Evolutionary conservation across 2,888 invertebrate species (phyloP), one percentile per base, ranked within the genome.

Genomic region (Acanthosoma haemorrhoidale): DNA sequence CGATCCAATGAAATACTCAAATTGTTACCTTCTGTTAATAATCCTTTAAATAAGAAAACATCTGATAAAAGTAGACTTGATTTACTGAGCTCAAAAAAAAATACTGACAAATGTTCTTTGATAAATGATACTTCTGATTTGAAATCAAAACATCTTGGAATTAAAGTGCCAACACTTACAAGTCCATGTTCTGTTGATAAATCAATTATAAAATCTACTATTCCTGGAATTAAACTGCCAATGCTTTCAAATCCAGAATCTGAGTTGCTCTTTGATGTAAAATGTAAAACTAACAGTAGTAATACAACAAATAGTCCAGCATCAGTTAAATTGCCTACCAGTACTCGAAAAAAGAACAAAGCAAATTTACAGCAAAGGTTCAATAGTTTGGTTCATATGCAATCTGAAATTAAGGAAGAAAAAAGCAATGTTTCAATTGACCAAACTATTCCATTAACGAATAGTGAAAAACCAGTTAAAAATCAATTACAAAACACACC

Each of bases 211-310:
- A 25, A 51, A n/a, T 29, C 13, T 8, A 25, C 25, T 51, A n/a
- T 51, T 25, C 25, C 25, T 51, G 25, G 13, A n/a, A 21, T 29
- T 1, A 51, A 51, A 29, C 2, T 51, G 13, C 51, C 51, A 51
- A 51, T 8, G 21, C 51, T 51, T 51, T 16, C 68, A 21, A 71
- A 71, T 68, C 59, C 71, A 43, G 71, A 61, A 43, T 36, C 18
- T 34, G 57, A 61, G 39, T 57, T 71, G 8, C 41, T 41, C 4
- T 32, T 66, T 13, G 38, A 25, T 38, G 31, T 1, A 9, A 60
- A 39, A 3, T 36, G 29, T 13, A 34, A n/a, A 18, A 13, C 16
- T 36, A 25, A 9, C 13, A 58, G 36, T 59, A 38, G 11, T 11
- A 36, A 29, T 5, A 6, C 51, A 25, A 6, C 29, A 51, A 51